Conservation (phyloP, 2,888 invertebrate genomes). For the Steromphala cineraria region DNA sequence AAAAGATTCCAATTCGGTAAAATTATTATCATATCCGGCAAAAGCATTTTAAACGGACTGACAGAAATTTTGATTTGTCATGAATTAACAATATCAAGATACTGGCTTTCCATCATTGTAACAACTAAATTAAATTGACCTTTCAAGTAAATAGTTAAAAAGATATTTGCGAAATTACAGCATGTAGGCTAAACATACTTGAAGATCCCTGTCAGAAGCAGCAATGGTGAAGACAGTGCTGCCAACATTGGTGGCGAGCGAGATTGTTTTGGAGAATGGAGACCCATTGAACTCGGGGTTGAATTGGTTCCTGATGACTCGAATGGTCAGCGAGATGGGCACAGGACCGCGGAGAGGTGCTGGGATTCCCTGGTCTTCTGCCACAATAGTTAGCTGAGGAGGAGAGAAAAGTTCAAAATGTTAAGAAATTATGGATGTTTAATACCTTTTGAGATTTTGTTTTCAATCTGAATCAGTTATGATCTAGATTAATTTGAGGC, state of each 20-base stretch:
- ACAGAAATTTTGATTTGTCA: too few species aligned
- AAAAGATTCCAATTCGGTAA: too few species aligned
- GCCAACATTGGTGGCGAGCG: slow-evolving; percentile 40
- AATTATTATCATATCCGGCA: too few species aligned
- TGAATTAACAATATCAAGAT: too few species aligned
- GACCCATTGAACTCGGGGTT: slow-evolving; percentile 57
- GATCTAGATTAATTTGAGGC: neutral
- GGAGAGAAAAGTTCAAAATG: too few species aligned
- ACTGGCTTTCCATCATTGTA: neutral
- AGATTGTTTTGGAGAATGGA: slow-evolving; percentile 45
- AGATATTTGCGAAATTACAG: neutral
- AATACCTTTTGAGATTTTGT: too few species aligned
- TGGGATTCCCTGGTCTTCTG: slow-evolving; percentile 59
- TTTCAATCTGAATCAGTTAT: too few species aligned
- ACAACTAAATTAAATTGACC: too few species aligned
- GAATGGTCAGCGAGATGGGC: slow-evolving; percentile 56
- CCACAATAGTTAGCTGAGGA: slow-evolving; percentile 56
- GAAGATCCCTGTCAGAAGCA: slow-evolving; percentile 52
- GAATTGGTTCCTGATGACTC: slow-evolving; percentile 58
- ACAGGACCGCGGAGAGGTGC: slow-evolving; percentile 41
- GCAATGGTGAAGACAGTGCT: slow-evolving; percentile 48
- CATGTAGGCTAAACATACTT: slow-evolving; percentile 35
- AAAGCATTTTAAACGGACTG: too few species aligned
- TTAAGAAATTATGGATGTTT: too few species aligned
- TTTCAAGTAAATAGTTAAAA: too few species aligned